phyloP scores from a whole-genome alignment of 2,113 vertebrate species.

The Ptilonorhynchus violaceus region DNA sequence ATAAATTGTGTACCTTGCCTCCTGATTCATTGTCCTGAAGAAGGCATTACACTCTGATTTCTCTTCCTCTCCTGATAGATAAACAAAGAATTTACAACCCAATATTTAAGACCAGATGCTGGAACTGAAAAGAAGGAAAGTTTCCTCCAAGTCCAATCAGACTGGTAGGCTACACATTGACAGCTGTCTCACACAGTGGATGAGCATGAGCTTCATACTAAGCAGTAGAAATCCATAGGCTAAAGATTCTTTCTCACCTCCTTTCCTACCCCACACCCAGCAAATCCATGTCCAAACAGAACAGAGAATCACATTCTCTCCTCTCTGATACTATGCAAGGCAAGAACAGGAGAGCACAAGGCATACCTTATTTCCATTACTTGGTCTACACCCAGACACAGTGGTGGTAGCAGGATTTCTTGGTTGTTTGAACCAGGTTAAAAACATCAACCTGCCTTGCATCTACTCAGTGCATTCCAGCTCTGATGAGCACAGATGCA shows the following conservation, averaged over 20 bases:
- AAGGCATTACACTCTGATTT: not conserved
- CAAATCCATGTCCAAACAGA: not conserved
- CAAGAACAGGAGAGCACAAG: not conserved
- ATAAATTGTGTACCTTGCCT: not conserved
- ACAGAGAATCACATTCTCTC: not conserved
- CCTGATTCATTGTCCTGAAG: not conserved
- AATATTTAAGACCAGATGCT: not conserved
- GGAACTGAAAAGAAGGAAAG: not conserved
- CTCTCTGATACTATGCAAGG: not conserved
- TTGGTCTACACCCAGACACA: not conserved
- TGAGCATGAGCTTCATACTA: not conserved
- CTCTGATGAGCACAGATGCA: not conserved
- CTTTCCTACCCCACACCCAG: accelerated
- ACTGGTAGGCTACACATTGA: not conserved
- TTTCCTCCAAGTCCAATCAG: not conserved
- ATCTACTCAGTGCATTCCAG: not conserved
- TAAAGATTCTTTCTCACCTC: not conserved
- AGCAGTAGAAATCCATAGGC: not conserved
- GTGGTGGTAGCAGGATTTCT: not conserved
- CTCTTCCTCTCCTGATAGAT: not conserved
- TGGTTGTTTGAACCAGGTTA: not conserved
- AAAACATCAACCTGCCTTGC: not conserved
- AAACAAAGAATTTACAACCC: not conserved
- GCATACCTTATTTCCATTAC: not conserved
- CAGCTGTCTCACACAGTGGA: not conserved